Evolutionary conservation across 2,113 vertebrate species (phyloP).

Genomic region (Dolichallabes microphthalmus): DNA sequence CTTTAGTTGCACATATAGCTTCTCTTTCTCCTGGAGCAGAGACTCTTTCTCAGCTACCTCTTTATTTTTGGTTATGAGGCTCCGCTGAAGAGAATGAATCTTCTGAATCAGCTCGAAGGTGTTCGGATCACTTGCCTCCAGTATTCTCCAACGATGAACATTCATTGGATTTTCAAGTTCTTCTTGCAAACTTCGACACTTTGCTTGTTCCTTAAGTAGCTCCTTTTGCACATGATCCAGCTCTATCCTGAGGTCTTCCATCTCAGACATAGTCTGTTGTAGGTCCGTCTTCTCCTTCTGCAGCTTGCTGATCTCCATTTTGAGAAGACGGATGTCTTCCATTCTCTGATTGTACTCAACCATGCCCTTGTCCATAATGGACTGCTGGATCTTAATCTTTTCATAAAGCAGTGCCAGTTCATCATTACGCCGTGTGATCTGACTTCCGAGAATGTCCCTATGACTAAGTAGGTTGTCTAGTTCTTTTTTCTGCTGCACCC

Average conservation of each 20-base stretch:
- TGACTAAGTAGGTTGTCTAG: slow-evolving; percentile 83
- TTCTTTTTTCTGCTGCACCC: slow-evolving; percentile 79
- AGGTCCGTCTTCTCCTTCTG: slow-evolving; percentile 78
- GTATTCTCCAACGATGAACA: slow-evolving; percentile 91
- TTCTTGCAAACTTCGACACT: slow-evolving; percentile 83
- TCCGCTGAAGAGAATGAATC: slow-evolving; percentile 86
- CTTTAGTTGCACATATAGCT: slow-evolving; percentile 88
- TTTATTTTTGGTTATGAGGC: slow-evolving; percentile 85
- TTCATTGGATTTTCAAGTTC: slow-evolving; percentile 88
- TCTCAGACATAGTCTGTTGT: slow-evolving; percentile 76
- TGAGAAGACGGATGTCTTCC: slow-evolving; percentile 87
- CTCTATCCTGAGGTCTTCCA: slow-evolving; percentile 86
- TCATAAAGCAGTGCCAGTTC: slow-evolving; percentile 84
- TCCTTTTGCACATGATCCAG: slow-evolving; percentile 83
- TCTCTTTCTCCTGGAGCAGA: slow-evolving; percentile 89
- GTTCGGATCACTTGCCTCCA: slow-evolving; percentile 87
- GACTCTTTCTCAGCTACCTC: slow-evolving; percentile 88
- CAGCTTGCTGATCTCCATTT: slow-evolving; percentile 84
- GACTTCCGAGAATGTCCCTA: slow-evolving; percentile 81
- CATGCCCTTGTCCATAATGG: slow-evolving; percentile 83
- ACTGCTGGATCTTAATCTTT: slow-evolving; percentile 92
- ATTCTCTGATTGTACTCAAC: slow-evolving; percentile 81
- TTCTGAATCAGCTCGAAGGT: slow-evolving; percentile 82
- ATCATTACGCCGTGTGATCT: slow-evolving; percentile 83
- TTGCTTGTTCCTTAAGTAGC: slow-evolving; percentile 80